Base-by-base conservation (phyloP, 2,797 vertebrate genomes). In the Sebastes melanostomus region DNA sequence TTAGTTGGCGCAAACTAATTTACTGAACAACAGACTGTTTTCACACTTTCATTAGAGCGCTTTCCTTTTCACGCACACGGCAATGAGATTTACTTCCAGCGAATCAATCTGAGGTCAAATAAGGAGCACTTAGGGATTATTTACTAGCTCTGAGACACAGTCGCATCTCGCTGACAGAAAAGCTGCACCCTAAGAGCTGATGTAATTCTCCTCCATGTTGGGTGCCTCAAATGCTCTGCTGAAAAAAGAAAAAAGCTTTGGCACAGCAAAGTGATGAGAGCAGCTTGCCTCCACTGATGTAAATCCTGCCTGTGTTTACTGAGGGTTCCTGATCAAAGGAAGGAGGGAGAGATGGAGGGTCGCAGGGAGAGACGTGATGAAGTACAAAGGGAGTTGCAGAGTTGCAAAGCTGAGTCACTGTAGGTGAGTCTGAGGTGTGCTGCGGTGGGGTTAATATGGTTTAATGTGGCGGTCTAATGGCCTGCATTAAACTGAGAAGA, bases 401-500 rank as follows among this genome's bases (percentile, higher is more conserved):
- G 60, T 59, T 77, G 55, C 58, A 88, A 58, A 82, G 88, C 84
- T 88, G 85, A 89, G 82, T 92, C 85, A 81, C 22, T 70, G 72
- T 72, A 81, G 81, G 78, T 85, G 83, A 81, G 67, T 82, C 34
- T 80, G 63, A 54, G 60, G 55, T 77, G 30, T 54, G 20, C 46
- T 54, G 50, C 16, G n/a, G 60, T 46, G 65, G 36, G 75, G 66
- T 80, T 70, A 29, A 54, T 22, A 54, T 65, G 32, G 65, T 80
- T 85, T 85, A 78, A 73, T 66, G 68, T 60, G 54, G 59, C 24
- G 50, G 77, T 78, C 60, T 80, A 88, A 82, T 82, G 74, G 67
- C 74, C 56, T 7, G 24, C 60, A 72, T 81, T 96, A 96, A 95
- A 96, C 67, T 96, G 86, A 82, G 92, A 94, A 95, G 93, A 96